Base-by-base conservation (phyloP, 2,113 vertebrate species). In the Perognathus longimembris region DNA sequence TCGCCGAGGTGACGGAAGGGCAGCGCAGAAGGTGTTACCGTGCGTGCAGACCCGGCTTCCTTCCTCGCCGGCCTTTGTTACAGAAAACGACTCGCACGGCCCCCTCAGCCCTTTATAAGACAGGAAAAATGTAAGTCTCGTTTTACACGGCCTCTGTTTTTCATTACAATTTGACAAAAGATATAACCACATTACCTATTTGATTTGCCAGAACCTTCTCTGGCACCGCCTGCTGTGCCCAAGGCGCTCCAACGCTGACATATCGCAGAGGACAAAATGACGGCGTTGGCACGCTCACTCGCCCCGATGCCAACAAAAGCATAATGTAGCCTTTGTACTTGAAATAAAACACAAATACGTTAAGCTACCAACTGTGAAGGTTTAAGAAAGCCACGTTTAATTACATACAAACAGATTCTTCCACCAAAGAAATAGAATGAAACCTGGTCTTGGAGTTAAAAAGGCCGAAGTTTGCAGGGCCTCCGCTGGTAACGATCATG, bases 91-190 rank as follows among this genome's bases (percentile, higher is more conserved):
- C 97, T 94, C 95, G 94, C 94, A 87, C 96, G 96, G 96, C 95
- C 97, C 94, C 96, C 89, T 88, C 96, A 94, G 74, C 42, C 88
- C 90, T 92, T 97, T 97, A 97, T 95, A 94, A 95, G 97, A 87
- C 76, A 94, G 94, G 94, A 97, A 97, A 54, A 98, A 98, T 79
- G 66, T 96, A 97, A 96, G 97, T 97, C 94, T 98, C 97, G 90
- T 98, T 98, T 98, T 97, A 97, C 97, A 95, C 0, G 12, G 92
- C 40, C 94, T 98, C 98, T 98, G 98, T 85, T 98, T 98, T 95
- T 96, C 98, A 98, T 98, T 98, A 98, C 94, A 97, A 97, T 98
- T 98, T 98, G 98, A 98, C 98, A 98, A 97, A 98, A 98, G 98
- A 96, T 98, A 98, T 98, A 98, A 98, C 97, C 6, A 40, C 96